Evolutionary conservation across 2,797 vertebrate species (phyloP).

Genomic region (Gila robusta): DNA sequence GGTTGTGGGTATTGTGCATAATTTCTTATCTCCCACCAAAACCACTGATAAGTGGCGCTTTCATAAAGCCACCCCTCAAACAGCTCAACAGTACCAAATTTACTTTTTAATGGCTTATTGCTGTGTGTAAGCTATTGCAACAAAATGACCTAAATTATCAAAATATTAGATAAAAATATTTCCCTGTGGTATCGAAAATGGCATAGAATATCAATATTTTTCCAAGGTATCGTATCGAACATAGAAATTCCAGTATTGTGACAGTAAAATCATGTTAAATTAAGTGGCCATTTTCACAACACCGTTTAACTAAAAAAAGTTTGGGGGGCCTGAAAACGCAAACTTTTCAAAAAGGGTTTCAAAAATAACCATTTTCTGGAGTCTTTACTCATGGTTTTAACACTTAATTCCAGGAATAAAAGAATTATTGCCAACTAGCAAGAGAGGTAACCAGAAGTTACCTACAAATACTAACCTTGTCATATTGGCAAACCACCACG

Average conservation of each 20-base stretch:
- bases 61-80: not conserved
- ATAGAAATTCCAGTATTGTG: not conserved
- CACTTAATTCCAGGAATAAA: not conserved
- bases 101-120: not conserved
- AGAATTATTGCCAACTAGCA: not conserved
- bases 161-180: too few relatives aligned
- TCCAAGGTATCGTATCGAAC: not conserved
- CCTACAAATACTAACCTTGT: conserved; percentile 85
- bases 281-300: too few relatives aligned
- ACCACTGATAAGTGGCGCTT: too few relatives aligned
- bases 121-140: not conserved
- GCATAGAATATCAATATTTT: not conserved
- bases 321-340: too few relatives aligned
- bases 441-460: not conserved
- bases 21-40: not conserved
- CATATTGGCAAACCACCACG: conserved; percentile 98
- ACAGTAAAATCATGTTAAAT: too few relatives aligned
- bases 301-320: not conserved
- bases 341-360: too few relatives aligned
- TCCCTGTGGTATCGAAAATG: not conserved
- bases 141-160: not conserved
- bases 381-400: not conserved
- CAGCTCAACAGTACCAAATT: not conserved
- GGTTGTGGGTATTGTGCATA: rapidly evolving
- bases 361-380: too few relatives aligned